A percentile compares a stretch with the other conserved stretches of the same genome.
phyloP scores from a whole-genome alignment of 2,113 vertebrate species.

The Serranochromis macrocephalus region DNA sequence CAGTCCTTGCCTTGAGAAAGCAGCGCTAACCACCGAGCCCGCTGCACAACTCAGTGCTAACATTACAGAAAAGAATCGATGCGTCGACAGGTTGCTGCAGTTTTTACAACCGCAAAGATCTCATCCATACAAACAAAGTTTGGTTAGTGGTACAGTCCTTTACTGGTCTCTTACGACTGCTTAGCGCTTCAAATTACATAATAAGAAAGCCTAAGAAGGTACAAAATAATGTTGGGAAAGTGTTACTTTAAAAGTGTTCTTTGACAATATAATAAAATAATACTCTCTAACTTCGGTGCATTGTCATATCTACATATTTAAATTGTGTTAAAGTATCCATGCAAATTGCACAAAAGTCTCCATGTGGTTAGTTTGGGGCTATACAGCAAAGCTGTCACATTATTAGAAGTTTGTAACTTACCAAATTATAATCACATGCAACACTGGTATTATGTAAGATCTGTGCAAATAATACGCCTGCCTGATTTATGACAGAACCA shows the following conservation, averaged over 20 bases:
- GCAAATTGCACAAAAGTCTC: not conserved
- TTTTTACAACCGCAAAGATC: not conserved
- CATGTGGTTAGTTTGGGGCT: not conserved
- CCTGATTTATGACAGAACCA: not conserved
- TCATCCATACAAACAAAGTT: not conserved
- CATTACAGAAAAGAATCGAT: not conserved
- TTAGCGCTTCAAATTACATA: not conserved
- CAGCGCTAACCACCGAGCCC: not conserved
- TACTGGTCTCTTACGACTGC: not conserved
- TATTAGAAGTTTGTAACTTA: not conserved
- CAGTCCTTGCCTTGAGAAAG: not conserved
- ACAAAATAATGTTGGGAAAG: not conserved
- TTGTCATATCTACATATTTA: not conserved
- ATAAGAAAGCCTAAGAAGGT: not conserved
- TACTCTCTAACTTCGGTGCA: accelerated
- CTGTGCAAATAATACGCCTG: not conserved
- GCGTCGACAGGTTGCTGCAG: not conserved
- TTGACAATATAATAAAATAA: not conserved
- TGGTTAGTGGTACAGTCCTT: too few relatives aligned
- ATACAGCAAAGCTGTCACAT: not conserved
- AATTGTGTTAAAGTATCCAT: not conserved
- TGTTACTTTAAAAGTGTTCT: not conserved
- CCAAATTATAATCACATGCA: not conserved
- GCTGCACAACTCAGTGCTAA: not conserved
- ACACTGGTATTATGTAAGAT: not conserved